Evolutionary conservation across 2,113 vertebrate species (phyloP).

Genomic region (Columbina picui): DNA sequence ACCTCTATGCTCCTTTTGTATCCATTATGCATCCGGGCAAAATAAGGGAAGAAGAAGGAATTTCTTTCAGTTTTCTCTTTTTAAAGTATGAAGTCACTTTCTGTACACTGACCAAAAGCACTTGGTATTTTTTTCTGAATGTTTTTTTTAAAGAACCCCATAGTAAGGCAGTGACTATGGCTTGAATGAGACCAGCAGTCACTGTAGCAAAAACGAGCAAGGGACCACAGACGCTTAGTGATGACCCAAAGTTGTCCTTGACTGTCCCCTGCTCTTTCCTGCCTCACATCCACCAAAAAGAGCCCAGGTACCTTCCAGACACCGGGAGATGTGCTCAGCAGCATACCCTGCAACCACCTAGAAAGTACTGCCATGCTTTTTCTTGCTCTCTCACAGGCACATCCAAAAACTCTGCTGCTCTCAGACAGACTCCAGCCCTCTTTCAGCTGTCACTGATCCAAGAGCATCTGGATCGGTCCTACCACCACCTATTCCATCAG

Average conservation of each 20-base stretch:
- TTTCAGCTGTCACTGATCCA: background rate
- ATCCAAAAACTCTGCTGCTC: background rate
- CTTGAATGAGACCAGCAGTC: background rate
- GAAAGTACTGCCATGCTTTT: background rate
- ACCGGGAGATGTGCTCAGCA: background rate
- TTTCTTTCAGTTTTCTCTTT: background rate
- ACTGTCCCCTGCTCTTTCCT: background rate
- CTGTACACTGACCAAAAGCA: background rate
- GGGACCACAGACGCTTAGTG: background rate
- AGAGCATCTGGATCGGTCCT: background rate
- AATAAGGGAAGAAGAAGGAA: background rate
- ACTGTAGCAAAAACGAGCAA: background rate
- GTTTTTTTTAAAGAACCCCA: background rate
- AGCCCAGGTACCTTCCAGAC: background rate
- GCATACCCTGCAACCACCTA: fast-evolving
- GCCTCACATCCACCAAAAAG: background rate
- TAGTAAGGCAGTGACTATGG: background rate
- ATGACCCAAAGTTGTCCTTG: background rate
- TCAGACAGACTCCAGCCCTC: background rate
- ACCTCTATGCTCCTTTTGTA: background rate
- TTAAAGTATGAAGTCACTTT: background rate
- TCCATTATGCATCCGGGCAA: background rate
- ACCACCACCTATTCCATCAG: background rate
- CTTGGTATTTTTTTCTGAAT: background rate
- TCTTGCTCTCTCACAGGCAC: background rate